Percentiles rank a stretch among this genome's conserved stretches.
These are phyloP conservation scores for Cranoglanis bouderius DNA, from an alignment of 2,113 vertebrate genomes.

Conservation along the genomic window DNA sequence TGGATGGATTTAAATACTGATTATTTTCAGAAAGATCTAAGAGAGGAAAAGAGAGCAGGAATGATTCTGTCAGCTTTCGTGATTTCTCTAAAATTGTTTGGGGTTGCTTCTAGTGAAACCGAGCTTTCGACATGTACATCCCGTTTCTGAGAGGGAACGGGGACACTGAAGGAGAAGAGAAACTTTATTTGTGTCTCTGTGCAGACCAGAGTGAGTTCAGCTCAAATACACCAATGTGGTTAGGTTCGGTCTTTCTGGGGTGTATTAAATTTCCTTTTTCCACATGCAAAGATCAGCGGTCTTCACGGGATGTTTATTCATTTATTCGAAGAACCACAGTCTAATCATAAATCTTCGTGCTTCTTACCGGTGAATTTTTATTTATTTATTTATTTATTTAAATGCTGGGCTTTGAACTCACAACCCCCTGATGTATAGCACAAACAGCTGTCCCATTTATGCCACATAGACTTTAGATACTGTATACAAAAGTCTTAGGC, in stretches of 20 bases:
- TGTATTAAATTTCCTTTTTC: not conserved
- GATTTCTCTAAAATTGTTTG: not conserved
- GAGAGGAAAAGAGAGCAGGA: not conserved
- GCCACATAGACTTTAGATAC: not conserved
- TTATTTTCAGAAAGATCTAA: not conserved
- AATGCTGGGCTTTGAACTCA: not conserved
- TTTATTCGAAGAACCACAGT: not conserved
- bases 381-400: too few relatives aligned
- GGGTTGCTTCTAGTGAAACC: not conserved
- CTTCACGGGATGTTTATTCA: not conserved
- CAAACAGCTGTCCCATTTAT: not conserved
- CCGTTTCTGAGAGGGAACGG: slow-evolving; percentile 42
- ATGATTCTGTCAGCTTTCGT: not conserved
- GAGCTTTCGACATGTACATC: slow-evolving; percentile 34
- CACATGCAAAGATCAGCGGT: not conserved
- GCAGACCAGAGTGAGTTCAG: not conserved
- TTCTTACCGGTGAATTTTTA: not conserved
- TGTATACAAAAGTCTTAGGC: too few relatives aligned
- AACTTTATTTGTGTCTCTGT: slow-evolving; percentile 10
- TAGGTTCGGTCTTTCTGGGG: not conserved
- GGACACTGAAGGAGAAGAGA: slow-evolving; percentile 45
- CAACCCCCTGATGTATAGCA: not conserved
- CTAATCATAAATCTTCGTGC: not conserved
- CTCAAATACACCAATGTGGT: not conserved
- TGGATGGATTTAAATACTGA: not conserved